A percentile compares a stretch with the other conserved stretches of the same genome.
Conservation (phyloP, 2,113 vertebrate species). For the Verasper variegatus region DNA sequence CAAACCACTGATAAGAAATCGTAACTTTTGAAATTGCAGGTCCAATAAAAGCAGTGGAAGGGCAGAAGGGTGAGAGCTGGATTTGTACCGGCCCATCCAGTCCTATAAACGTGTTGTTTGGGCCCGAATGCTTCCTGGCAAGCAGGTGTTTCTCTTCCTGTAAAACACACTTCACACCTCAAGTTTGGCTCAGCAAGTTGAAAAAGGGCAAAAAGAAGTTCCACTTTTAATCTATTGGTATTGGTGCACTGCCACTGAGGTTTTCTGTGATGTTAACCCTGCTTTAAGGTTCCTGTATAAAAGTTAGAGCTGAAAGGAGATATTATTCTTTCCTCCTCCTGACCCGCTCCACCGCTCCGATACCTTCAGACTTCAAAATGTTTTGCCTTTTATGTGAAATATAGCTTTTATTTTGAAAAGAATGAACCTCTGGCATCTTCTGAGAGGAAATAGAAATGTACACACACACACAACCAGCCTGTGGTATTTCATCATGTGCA, state of each 20-base stretch:
- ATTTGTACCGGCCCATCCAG: not conserved
- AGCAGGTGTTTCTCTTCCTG: not conserved
- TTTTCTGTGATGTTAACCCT: not conserved
- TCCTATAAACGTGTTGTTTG: not conserved
- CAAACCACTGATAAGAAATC: no score
- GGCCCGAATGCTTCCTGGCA: not conserved
- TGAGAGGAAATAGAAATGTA: conserved; percentile 16
- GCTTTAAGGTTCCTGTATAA: not conserved
- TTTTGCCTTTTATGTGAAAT: conserved; percentile 9
- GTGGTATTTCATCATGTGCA: not conserved
- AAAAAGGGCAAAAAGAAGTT: not conserved
- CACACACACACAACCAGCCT: not conserved
- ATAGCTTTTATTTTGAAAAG: conserved; percentile 33
- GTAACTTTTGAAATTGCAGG: no score
- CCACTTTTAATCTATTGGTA: not conserved
- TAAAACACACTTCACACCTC: not conserved
- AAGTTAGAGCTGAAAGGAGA: conserved; percentile 26
- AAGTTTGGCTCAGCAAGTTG: not conserved
- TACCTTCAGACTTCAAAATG: not conserved
- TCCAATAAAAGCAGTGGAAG: not conserved
- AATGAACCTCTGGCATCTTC: conserved; percentile 17
- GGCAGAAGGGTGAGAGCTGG: not conserved
- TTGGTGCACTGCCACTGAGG: not conserved
- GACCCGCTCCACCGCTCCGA: not conserved
- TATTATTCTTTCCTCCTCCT: not conserved